A percentile compares a stretch with the other conserved stretches of the same genome.
phyloP scores from a whole-genome alignment of 2,113 vertebrate species.

The Clarias magur region DNA sequence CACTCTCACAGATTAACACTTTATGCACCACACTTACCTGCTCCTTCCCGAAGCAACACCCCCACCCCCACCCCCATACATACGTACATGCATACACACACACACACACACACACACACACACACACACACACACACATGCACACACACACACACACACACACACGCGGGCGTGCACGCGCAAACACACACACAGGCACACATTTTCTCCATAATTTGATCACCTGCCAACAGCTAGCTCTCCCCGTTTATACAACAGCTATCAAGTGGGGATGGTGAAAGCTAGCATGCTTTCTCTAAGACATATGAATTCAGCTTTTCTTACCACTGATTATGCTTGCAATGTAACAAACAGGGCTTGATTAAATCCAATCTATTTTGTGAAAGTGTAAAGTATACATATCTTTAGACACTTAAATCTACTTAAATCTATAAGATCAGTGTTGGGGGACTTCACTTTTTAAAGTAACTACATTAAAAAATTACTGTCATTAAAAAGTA shows the following conservation, averaged over 20 bases:
- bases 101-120: too few relatives aligned
- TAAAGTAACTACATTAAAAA: too few relatives aligned
- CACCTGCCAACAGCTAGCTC: background rate
- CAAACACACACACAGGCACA: too few relatives aligned
- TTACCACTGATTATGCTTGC: background rate
- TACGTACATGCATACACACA: too few relatives aligned
- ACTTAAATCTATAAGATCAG: too few relatives aligned
- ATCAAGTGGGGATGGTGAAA: background rate
- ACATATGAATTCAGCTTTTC: background rate
- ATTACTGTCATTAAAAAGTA: too few relatives aligned
- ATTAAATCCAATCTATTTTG: background rate
- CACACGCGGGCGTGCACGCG: too few relatives aligned
- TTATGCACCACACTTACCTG: background rate
- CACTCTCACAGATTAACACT: background rate
- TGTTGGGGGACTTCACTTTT: too few relatives aligned
- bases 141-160: too few relatives aligned
- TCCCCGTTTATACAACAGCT: background rate
- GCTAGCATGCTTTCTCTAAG: background rate
- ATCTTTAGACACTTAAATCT: background rate
- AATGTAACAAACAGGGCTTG: background rate
- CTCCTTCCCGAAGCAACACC: background rate
- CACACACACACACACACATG: too few relatives aligned
- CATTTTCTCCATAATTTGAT: background rate
- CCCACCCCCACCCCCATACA: background rate
- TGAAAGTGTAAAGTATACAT: background rate